A percentile compares a stretch with the other conserved stretches of the same genome.
phyloP scores from a whole-genome alignment of 2,113 vertebrate genomes.

The Galbula dea region DNA sequence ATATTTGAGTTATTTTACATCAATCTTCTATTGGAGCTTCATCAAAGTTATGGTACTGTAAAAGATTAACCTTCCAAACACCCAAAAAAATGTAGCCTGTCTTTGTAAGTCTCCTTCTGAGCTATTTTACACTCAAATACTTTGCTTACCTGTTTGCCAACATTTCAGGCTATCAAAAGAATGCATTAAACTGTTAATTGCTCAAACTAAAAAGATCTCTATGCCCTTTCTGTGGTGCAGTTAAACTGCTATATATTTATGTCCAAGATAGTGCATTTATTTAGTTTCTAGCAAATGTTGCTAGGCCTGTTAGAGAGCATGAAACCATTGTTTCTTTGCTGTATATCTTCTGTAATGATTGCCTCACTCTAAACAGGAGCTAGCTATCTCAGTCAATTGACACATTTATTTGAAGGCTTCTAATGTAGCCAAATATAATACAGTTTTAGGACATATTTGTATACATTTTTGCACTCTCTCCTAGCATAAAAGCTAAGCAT shows the following conservation, averaged over 20 bases:
- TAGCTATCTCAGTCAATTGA: background rate
- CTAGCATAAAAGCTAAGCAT: background rate
- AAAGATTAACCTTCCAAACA: background rate
- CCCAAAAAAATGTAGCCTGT: background rate
- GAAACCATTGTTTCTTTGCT: background rate
- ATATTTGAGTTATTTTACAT: background rate
- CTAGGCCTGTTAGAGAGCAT: background rate
- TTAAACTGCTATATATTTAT: background rate
- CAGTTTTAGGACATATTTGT: background rate
- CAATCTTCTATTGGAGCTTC: background rate
- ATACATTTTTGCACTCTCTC: background rate
- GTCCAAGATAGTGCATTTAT: background rate
- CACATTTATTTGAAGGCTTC: background rate
- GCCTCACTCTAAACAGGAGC: background rate
- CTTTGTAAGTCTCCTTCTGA: background rate
- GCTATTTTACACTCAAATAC: background rate
- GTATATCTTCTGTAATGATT: background rate
- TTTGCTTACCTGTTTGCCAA: background rate
- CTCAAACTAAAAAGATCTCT: background rate
- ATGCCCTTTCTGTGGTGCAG: background rate
- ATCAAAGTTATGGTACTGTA: background rate
- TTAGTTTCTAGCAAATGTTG: background rate
- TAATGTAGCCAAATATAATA: background rate
- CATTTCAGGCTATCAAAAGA: background rate
- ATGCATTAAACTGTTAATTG: background rate